Evolutionary conservation across 2,113 vertebrate genomes (phyloP).

Genomic region (Sprattus sprattus): DNA sequence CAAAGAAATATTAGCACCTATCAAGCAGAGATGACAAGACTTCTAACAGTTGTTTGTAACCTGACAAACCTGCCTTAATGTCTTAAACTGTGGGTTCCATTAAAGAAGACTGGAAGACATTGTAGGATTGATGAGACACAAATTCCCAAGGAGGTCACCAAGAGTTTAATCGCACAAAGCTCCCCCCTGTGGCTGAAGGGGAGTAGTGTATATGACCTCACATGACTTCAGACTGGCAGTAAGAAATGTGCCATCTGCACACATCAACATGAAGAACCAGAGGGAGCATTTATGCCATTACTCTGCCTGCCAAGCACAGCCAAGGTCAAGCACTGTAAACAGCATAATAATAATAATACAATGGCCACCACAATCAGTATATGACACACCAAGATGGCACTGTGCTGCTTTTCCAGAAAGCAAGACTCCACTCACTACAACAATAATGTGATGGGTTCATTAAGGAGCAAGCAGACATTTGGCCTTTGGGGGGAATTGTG

Average conservation of each 20-base stretch:
- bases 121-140: not conserved
- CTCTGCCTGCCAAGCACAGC: not conserved
- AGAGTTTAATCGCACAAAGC: not conserved
- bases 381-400: too few species aligned
- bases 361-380: not conserved
- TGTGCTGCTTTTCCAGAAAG: too few species aligned
- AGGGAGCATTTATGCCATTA: not conserved
- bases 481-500: slow-evolving; percentile 26
- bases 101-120: not conserved
- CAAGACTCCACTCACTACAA: not conserved
- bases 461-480: not conserved
- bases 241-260: not conserved
- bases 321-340: not conserved
- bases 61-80: not conserved
- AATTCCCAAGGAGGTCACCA: not conserved
- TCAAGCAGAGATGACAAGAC: not conserved
- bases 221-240: not conserved
- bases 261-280: not conserved
- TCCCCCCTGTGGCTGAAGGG: not conserved
- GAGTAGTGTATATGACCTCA: not conserved
- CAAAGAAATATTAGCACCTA: not conserved
- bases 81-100: not conserved
- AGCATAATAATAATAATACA: not conserved
- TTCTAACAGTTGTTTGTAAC: not conserved
- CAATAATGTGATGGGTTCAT: not conserved